phyloP scores from a whole-genome alignment of 2,113 vertebrate genomes.

The Morone saxatilis region DNA sequence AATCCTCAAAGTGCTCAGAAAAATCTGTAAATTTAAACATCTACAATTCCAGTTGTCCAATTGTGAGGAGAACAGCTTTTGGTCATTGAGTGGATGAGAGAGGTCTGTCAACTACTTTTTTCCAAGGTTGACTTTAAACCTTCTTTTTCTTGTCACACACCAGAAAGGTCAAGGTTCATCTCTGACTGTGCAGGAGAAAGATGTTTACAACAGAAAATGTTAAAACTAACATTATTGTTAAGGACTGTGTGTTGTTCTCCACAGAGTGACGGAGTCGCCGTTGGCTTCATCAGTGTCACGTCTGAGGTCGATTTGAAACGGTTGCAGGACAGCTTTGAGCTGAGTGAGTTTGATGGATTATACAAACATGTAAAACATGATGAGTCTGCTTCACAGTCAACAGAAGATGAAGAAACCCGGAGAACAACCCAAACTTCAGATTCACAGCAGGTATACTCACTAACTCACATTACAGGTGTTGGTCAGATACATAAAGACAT shows the following conservation, averaged over 20 bases:
- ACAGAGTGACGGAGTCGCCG: constrained; percentile 84
- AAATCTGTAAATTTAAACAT: no score
- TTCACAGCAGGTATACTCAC: constrained; percentile 8
- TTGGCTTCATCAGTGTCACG: constrained; percentile 89
- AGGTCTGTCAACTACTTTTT: no score
- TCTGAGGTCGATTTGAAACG: constrained; percentile 82
- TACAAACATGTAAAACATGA: constrained; percentile 67
- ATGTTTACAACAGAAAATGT: background rate
- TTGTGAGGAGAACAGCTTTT: no score
- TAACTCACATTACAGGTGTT: background rate
- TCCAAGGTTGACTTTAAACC: no score
- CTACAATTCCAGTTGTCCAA: no score
- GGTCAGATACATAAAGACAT: background rate
- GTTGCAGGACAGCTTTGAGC: constrained; percentile 87
- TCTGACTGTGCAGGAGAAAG: no score
- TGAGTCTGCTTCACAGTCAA: background rate
- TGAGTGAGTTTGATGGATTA: constrained; percentile 87
- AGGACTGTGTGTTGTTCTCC: constrained; percentile 1
- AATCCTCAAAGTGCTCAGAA: no score
- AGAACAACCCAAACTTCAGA: background rate
- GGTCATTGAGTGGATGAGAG: no score
- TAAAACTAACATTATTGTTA: background rate
- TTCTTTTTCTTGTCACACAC: background rate
- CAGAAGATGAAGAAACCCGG: background rate
- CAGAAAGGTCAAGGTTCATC: no score